Evolutionary conservation across 1,140 invertebrate genomes (phyloP), one percentile per base, ranked within the genome.

Genomic region (Ectropis grisescens): DNA sequence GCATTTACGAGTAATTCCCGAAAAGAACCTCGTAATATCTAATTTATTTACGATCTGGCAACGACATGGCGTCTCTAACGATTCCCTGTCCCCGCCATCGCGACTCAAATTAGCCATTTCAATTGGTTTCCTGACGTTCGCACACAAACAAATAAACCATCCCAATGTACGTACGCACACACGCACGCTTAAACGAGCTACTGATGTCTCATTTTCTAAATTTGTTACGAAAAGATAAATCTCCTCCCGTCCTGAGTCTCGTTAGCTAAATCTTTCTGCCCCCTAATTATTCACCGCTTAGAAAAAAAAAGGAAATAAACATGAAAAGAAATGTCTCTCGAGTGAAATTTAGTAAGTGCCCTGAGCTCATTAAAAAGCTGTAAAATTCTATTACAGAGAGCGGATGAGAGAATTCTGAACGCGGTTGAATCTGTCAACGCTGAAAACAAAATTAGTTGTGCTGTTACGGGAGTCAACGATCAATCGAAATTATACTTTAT

Each of bases 151-250:
- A 22, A 4, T 5, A 9, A 9, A n/a, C n/a, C n/a, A n/a, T n/a
- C 4, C 4, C 19, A 22, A 22, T 22, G 4, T 22, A 9, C 4
- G 19, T 9, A 5, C 24, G 24, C 24, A 26, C 24, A 26, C 24
- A 7, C 2, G 10, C 24, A 26, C 24, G 10, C 24, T 30, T 40
- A 41, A 43, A 31, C 27, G 37, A 31, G 41, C 35, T 22, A 51
- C 41, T 70, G 70, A 75, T 78, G 69, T 78, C 70, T 78, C 72
- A 78, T 69, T 78, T 75, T 75, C 72, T 78, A 78, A 72, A 78
- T 78, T 69, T 59, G 70, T 75, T 72, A 60, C 59, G 70, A 72
- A 78, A n/a, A 78, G 72, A 78, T 72, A 78, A 78, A 78, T 78
- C 68, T 70, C 53, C 39, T 47, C 53, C 56, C 67, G 59, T 64